Percentiles rank a stretch among this genome's conserved stretches.
Evolutionary conservation across 2,797 vertebrate species (phyloP).

Genomic region (Silurus aristotelis): DNA sequence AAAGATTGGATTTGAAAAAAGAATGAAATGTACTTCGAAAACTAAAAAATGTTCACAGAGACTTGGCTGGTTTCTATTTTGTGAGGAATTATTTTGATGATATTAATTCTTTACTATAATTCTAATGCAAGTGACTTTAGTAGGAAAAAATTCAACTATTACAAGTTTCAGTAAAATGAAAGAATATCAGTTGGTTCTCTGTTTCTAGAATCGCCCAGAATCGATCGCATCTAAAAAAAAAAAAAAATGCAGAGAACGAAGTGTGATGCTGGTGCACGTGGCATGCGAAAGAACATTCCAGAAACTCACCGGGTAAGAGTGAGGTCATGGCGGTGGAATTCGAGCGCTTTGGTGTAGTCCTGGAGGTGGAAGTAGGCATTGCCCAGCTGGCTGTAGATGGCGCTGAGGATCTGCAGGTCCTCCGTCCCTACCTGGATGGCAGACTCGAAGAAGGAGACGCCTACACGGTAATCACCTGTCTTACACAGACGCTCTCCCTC

Average conservation of each 20-base stretch:
- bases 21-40: not conserved
- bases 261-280: not conserved
- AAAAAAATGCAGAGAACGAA: not conserved
- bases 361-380: conserved; percentile 97
- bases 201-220: not conserved
- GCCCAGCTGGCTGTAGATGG: conserved; percentile 97
- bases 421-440: conserved; percentile 96
- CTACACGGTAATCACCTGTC: conserved; percentile 83
- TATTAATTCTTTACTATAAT: not conserved
- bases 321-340: conserved; percentile 94
- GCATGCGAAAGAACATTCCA: not conserved
- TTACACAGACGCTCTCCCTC: conserved; percentile 95
- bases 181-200: not conserved
- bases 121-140: not conserved
- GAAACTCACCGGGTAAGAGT: conserved; percentile 83
- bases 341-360: conserved; percentile 90
- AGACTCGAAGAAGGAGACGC: conserved; percentile 92
- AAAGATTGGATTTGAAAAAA: not conserved
- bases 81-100: not conserved
- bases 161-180: not conserved
- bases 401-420: conserved; percentile 95
- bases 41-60: not conserved
- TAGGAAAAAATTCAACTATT: not conserved
- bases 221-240: not conserved
- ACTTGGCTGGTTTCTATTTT: not conserved